phyloP scores from a whole-genome alignment of 2,888 invertebrate genomes.

The Taphrorychus bicolor region DNA sequence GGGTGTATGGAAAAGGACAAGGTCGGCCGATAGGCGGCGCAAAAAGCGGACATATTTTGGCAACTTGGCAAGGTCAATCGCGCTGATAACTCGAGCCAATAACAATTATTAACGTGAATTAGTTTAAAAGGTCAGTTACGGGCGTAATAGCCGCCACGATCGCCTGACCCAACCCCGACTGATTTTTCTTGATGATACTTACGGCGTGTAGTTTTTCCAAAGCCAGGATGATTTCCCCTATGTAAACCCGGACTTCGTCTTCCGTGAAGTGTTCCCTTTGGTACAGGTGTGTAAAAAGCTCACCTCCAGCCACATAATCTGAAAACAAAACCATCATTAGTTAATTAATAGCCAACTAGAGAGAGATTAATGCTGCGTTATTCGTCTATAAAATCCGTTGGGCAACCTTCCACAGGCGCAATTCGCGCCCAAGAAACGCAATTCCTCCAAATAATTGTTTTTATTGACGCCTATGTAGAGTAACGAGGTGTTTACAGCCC shows the following conservation, averaged over 20 bases:
- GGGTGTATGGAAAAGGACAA: not conserved
- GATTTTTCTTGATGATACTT: slow-evolving; percentile 48
- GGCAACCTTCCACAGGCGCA: too few species aligned
- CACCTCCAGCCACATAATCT: slow-evolving; percentile 98
- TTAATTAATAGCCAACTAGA: too few species aligned
- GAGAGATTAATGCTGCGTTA: too few species aligned
- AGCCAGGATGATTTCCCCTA: slow-evolving; percentile 95
- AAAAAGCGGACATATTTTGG: not conserved
- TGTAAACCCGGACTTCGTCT: slow-evolving; percentile 89
- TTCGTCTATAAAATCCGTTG: not conserved
- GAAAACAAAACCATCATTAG: slow-evolving; percentile 52
- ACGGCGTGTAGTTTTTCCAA: slow-evolving; percentile 95
- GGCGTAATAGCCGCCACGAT: not conserved
- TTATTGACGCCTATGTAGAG: not conserved
- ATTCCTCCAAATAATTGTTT: not conserved
- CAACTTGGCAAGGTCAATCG: not conserved
- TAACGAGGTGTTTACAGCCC: not conserved
- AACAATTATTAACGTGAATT: not conserved
- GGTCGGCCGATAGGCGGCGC: too few species aligned
- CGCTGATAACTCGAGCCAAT: not conserved
- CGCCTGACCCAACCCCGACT: too few species aligned
- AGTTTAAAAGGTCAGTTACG: not conserved
- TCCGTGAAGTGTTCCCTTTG: slow-evolving; percentile 92
- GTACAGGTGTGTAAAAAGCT: slow-evolving; percentile 96
- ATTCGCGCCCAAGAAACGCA: not conserved